Evolutionary conservation across 2,888 invertebrate genomes (phyloP).

Genomic region (Drosophila suboccidentalis): DNA sequence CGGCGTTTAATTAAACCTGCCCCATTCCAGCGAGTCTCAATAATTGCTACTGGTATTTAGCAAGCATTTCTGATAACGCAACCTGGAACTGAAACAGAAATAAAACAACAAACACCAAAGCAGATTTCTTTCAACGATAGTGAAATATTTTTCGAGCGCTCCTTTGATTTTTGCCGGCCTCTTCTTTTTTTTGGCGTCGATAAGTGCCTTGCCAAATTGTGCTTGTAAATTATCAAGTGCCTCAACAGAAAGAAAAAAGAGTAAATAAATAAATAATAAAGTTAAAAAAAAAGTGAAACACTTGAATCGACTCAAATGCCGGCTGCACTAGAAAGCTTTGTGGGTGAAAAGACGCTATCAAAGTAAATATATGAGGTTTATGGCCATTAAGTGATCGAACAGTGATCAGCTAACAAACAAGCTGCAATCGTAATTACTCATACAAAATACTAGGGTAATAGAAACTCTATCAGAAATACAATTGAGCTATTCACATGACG

Average conservation of each 20-base stretch:
- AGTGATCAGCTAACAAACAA: constrained; percentile 21
- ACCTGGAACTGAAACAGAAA: constrained; percentile 9
- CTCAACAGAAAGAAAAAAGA: constrained; percentile 31
- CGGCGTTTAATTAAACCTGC: constrained; percentile 72
- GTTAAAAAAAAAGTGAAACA: constrained; percentile 27
- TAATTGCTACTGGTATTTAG: constrained; percentile 79
- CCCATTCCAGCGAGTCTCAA: constrained; percentile 28
- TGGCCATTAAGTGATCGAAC: constrained; percentile 34
- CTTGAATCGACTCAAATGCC: constrained; percentile 35
- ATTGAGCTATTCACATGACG: too few relatives aligned
- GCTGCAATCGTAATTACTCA: constrained; percentile 15
- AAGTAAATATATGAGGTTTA: constrained; percentile 26
- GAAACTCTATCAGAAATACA: neutral
- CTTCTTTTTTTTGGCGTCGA: constrained; percentile 36
- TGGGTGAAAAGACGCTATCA: constrained; percentile 23
- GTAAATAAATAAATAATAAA: constrained; percentile 34
- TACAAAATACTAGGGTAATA: neutral
- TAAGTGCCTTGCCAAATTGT: constrained; percentile 70
- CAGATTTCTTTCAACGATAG: constrained; percentile 73
- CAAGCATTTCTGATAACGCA: constrained; percentile 67
- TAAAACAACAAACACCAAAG: constrained; percentile 42
- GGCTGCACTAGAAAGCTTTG: constrained; percentile 13
- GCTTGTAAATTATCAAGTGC: constrained; percentile 70
- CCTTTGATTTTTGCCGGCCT: constrained; percentile 69
- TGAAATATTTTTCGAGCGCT: constrained; percentile 50